phyloP scores from a whole-genome alignment of 2,888 invertebrate species.

The Priocnemis perturbator region DNA sequence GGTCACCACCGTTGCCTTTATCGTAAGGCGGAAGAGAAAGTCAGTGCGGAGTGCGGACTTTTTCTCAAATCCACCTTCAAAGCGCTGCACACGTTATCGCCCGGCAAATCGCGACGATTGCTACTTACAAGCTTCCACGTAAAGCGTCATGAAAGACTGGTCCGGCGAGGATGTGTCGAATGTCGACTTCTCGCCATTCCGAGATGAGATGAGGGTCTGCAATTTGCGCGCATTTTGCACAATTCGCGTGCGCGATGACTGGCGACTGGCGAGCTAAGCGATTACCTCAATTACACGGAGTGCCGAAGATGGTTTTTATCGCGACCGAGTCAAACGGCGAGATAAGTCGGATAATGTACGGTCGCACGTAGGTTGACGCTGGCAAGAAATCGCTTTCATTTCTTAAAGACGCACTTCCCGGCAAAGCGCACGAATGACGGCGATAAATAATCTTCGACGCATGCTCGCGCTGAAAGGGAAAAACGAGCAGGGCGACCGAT shows the following conservation, averaged over 20 bases:
- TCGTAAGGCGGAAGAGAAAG: conserved; percentile 65
- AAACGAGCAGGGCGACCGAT: neutral
- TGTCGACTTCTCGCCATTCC: neutral
- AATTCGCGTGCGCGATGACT: too few relatives aligned
- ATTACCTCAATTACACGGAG: too few relatives aligned
- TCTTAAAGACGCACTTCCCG: neutral
- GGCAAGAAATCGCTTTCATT: neutral
- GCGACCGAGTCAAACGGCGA: conserved; percentile 24
- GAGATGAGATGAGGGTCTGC: too few relatives aligned
- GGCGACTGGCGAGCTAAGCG: too few relatives aligned
- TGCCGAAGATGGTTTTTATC: conserved; percentile 25
- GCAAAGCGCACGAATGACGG: neutral
- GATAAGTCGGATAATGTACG: too few relatives aligned
- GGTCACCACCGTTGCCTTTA: conserved; percentile 50
- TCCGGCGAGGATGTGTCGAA: conserved; percentile 5
- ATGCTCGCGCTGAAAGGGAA: conserved; percentile 7
- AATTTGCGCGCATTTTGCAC: too few relatives aligned
- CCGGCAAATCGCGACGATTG: conserved; percentile 31
- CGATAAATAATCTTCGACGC: conserved; percentile 34
- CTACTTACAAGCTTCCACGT: conserved; percentile 5
- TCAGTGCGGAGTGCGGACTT: conserved; percentile 30
- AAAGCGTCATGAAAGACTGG: conserved; percentile 19
- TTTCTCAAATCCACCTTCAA: conserved; percentile 5
- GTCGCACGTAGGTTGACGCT: too few relatives aligned
- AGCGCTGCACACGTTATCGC: conserved; percentile 44